These are phyloP conservation scores for Anarsia innoxiella DNA, from an alignment of 2,888 invertebrate species.

Conservation along the genomic window DNA sequence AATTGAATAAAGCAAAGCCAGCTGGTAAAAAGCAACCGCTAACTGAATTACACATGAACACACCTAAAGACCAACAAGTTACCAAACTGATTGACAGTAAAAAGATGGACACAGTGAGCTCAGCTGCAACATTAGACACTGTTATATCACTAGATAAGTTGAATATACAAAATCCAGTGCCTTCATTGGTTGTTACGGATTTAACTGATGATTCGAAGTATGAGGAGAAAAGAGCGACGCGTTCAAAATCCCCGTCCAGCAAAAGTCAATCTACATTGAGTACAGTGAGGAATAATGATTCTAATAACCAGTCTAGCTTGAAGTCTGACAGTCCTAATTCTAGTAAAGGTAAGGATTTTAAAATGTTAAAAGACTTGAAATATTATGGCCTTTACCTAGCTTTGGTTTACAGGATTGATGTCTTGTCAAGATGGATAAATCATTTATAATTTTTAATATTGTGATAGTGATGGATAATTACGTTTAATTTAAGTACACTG, in stretches of 20 bases:
- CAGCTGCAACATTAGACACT: slow-evolving; percentile 47
- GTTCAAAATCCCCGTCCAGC: slow-evolving; percentile 38
- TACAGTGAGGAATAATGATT: slow-evolving; percentile 59
- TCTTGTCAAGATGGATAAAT: no score
- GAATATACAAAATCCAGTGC: slow-evolving; percentile 26
- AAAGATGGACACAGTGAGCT: slow-evolving; percentile 43
- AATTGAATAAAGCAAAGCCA: slow-evolving; percentile 35
- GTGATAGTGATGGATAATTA: no score
- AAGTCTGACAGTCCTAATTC: slow-evolving; percentile 48
- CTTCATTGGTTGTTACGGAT: no score
- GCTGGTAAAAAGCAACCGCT: slow-evolving; percentile 45
- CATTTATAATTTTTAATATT: no score
- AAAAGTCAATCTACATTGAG: slow-evolving; percentile 56
- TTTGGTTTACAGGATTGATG: no score
- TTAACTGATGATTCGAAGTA: no score
- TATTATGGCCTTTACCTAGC: no score
- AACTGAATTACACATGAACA: slow-evolving; percentile 42
- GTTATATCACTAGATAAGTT: slow-evolving; percentile 42
- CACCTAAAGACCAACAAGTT: slow-evolving; percentile 30
- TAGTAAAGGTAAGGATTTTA: slow-evolving; percentile 48
- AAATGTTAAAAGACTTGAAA: no score
- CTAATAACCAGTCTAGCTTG: slow-evolving; percentile 46
- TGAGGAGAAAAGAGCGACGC: slow-evolving; percentile 12
- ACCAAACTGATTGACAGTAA: slow-evolving; percentile 43
- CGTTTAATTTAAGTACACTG: no score